phyloP scores from a whole-genome alignment of 2,797 vertebrate genomes.

The Peromyscus nudipes region DNA sequence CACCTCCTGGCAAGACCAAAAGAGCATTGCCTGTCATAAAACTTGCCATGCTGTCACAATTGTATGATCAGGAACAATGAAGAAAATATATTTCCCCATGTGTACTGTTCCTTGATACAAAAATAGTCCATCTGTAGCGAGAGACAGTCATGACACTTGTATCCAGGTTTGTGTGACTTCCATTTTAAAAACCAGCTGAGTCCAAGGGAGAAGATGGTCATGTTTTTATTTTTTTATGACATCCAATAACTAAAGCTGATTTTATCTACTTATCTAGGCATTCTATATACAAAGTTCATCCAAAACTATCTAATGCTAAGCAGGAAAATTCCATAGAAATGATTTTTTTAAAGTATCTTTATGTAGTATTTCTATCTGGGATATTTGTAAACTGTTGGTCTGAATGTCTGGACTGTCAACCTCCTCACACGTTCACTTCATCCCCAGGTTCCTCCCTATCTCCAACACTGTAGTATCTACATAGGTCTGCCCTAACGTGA shows the following conservation, averaged over 20 bases:
- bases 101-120: neutral
- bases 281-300: neutral
- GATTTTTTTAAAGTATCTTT: neutral
- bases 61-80: slow-evolving; percentile 58
- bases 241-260: slow-evolving; percentile 38
- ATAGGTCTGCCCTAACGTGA: neutral
- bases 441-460: rapidly evolving
- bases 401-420: neutral
- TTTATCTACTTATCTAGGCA: neutral
- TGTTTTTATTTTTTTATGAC: neutral
- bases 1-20: slow-evolving; percentile 87
- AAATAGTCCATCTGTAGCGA: neutral
- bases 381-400: neutral
- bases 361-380: neutral
- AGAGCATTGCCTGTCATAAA: slow-evolving; percentile 45
- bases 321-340: neutral
- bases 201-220: slow-evolving; percentile 19
- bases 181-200: slow-evolving; percentile 1
- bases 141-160: neutral
- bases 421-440: neutral
- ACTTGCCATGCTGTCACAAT: neutral
- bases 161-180: neutral
- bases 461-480: neutral
- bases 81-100: slow-evolving; percentile 16
- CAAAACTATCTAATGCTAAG: neutral